Base-by-base conservation (phyloP, 2,113 vertebrate genomes). In the Ciconia maguari region DNA sequence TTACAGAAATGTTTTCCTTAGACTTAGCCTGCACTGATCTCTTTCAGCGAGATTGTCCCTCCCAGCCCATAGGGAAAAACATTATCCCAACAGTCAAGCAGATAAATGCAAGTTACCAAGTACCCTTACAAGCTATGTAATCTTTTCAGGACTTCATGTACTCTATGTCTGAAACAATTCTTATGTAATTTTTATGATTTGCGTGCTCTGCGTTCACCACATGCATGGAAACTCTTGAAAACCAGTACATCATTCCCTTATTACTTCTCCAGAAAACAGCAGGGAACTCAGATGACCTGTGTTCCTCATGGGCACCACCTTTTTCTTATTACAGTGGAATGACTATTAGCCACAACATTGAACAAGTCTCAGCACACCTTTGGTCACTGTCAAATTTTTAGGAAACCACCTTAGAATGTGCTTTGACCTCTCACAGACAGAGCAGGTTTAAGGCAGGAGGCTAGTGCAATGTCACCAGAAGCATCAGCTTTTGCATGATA, bases 301-400 rank as follows among this genome's bases (percentile, higher is more conserved):
- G 16, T 3, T 75, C 21, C 62, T 29, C 46, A 6, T 0, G 2
- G 42, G 4, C 20, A 62, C 6, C 25, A 29, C 5, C 1, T 54
- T 51, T 44, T 54, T 5, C 41, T 16, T 19, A 6, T 34, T 34
- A 21, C 42, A 44, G 22, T 7, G 9, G 20, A 58, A 49, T 18
- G 8, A 36, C 38, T 21, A 7, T 27, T 32, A 16, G 27, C 4
- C 38, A 36, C 44, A 77, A 17, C 25, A 16, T 2, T 11, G 19
- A 72, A 38, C 20, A 69, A 66, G 32, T 16, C 54, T 44, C 25
- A 51, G 18, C 12, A 20, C 32, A 69, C 12, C 24, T 79, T 41
- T 24, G 24, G 48, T 38, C 42, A 26, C 36, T 20, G 17, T 12
- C 44, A 32, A 11, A 1, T 51, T 51, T 68, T 68, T 36, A 36